A percentile compares a stretch with the other conserved stretches of the same genome.
These are phyloP conservation scores for Pyralis farinalis DNA, from an alignment of 2,888 invertebrate genomes.

Conservation along the genomic window DNA sequence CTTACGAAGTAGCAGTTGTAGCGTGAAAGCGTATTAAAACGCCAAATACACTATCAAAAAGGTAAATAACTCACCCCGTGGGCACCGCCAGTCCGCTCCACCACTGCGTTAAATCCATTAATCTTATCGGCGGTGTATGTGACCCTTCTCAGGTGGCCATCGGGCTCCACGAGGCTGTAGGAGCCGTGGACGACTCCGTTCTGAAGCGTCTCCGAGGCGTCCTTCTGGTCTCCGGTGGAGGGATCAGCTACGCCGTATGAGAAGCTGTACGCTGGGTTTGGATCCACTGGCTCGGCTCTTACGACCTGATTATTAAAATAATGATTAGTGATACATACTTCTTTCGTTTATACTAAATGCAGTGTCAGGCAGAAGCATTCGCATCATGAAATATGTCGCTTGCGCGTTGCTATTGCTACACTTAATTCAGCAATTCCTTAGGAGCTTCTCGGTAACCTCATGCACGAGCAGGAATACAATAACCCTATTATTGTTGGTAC, in stretches of 20 bases:
- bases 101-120: conserved; percentile 77
- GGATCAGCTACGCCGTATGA: conserved; percentile 76
- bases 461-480: no score
- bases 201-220: conserved; percentile 70
- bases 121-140: conserved; percentile 78
- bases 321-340: no score
- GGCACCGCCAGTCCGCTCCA: conserved; percentile 67
- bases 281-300: conserved; percentile 71
- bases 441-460: no score
- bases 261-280: conserved; percentile 77
- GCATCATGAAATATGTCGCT: no score
- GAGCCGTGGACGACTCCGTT: conserved; percentile 78
- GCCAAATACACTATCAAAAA: no score
- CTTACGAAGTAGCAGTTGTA: no score
- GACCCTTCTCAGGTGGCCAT: conserved; percentile 71
- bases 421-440: no score
- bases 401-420: no score
- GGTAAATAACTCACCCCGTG: conserved; percentile 50
- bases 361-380: no score
- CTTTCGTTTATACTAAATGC: no score
- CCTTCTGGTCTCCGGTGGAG: conserved; percentile 75
- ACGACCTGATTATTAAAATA: conserved; percentile 38
- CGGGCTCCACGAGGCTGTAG: conserved; percentile 76
- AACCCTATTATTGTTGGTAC: no score
- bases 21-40: no score